phyloP scores from a whole-genome alignment of 2,888 invertebrate genomes.

The Danaus chrysippus region DNA sequence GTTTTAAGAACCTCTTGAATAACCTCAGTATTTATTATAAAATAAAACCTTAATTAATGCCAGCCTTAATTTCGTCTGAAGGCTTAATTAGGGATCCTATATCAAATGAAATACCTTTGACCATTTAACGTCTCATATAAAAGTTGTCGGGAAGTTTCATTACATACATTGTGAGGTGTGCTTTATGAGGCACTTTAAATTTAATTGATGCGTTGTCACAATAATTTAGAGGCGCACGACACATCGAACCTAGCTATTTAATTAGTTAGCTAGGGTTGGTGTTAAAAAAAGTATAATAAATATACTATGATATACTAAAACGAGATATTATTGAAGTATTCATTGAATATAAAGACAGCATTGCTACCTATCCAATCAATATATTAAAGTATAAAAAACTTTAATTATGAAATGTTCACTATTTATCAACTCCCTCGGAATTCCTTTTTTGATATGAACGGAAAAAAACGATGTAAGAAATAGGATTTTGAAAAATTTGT shows the following conservation, averaged over 20 bases:
- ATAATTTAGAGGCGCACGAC: conserved; percentile 40
- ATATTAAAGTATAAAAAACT: too few relatives aligned
- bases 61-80: too few relatives aligned
- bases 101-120: background rate
- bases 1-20: too few relatives aligned
- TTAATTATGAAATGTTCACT: too few relatives aligned
- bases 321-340: background rate
- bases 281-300: background rate
- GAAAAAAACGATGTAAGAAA: too few relatives aligned
- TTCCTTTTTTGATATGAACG: too few relatives aligned
- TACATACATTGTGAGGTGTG: conserved; percentile 23
- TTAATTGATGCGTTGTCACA: conserved; percentile 45
- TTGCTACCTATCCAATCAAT: too few relatives aligned
- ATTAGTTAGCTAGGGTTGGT: conserved; percentile 35
- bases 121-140: background rate
- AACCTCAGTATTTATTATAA: too few relatives aligned
- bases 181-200: conserved; percentile 38
- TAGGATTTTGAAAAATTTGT: too few relatives aligned
- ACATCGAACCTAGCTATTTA: conserved; percentile 37
- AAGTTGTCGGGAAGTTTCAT: conserved; percentile 14
- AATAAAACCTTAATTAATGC: background rate
- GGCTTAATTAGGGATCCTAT: background rate
- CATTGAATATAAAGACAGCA: too few relatives aligned
- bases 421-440: too few relatives aligned
- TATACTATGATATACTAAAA: background rate